These are phyloP conservation scores for Tretioscincus oriximinensis DNA, from an alignment of 2,113 vertebrate species.

Conservation along the genomic window DNA sequence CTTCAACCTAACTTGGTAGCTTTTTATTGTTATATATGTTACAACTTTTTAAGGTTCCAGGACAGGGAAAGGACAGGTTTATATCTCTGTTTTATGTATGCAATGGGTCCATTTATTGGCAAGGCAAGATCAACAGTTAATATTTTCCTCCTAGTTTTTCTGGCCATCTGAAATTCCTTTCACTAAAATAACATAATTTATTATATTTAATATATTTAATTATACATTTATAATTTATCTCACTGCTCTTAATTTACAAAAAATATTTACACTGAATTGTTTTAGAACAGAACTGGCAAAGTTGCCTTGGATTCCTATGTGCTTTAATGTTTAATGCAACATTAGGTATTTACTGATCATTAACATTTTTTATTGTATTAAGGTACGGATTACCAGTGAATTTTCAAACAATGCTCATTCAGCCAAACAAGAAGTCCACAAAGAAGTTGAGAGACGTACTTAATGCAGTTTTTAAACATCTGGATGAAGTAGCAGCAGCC, in stretches of 20 bases:
- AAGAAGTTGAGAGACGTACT: slow-evolving; percentile 85
- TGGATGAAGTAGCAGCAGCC: slow-evolving; percentile 83
- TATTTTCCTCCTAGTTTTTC: not conserved
- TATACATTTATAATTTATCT: too few relatives aligned
- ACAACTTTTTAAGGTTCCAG: too few relatives aligned
- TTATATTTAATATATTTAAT: too few relatives aligned
- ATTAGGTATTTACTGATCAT: not conserved
- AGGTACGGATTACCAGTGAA: slow-evolving; percentile 93
- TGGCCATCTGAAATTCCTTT: not conserved
- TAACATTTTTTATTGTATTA: not conserved
- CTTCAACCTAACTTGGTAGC: too few relatives aligned
- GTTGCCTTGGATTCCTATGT: not conserved
- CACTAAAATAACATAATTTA: too few relatives aligned
- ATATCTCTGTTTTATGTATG: too few relatives aligned
- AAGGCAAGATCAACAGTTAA: too few relatives aligned
- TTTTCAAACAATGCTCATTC: slow-evolving; percentile 89
- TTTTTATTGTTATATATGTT: too few relatives aligned
- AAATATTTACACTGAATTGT: too few relatives aligned
- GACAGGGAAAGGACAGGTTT: too few relatives aligned
- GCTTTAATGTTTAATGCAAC: not conserved
- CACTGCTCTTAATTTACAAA: not conserved
- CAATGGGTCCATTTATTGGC: too few relatives aligned
- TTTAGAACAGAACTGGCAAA: not conserved
- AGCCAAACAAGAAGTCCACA: slow-evolving; percentile 81
- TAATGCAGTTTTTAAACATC: slow-evolving; percentile 83